Conservation (phyloP, 2,113 vertebrate genomes). For the Chlamydotis undulata region DNA sequence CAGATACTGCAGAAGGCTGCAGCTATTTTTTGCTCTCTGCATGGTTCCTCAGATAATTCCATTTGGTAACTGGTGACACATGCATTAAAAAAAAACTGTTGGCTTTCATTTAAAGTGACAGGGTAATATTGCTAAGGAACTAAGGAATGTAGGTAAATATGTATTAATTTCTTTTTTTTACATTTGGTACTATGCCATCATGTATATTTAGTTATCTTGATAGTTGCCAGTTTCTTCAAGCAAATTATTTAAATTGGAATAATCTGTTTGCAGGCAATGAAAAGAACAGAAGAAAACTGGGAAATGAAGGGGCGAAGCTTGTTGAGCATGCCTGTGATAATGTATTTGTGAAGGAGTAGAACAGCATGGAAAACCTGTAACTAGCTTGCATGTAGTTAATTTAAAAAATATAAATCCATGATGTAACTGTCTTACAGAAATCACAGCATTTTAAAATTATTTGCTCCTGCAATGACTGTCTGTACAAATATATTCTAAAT, state of each 20-base stretch:
- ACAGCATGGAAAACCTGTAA: neutral
- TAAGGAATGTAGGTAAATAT: neutral
- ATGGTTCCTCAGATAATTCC: slow-evolving; percentile 38
- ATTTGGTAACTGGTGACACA: slow-evolving; percentile 23
- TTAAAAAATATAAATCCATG: neutral
- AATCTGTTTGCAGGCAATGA: neutral
- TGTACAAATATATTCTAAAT: neutral
- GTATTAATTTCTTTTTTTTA: neutral
- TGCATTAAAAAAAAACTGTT: neutral
- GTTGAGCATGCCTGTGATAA: neutral
- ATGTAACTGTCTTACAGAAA: neutral
- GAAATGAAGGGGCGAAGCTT: neutral
- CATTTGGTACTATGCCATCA: neutral
- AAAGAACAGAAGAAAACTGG: neutral
- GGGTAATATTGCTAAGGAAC: neutral
- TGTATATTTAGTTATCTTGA: neutral
- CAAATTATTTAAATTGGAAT: slow-evolving; percentile 1
- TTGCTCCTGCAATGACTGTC: neutral
- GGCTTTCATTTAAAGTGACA: slow-evolving; percentile 10
- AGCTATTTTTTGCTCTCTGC: slow-evolving; percentile 48
- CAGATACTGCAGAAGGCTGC: slow-evolving; percentile 1
- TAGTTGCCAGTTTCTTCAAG: neutral
- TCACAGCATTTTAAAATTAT: neutral
- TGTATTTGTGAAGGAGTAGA: neutral
- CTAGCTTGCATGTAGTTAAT: neutral